Evolutionary conservation across 2,797 vertebrate species (phyloP), one percentile per base, ranked within the genome.

Genomic region (Borostomias antarcticus): DNA sequence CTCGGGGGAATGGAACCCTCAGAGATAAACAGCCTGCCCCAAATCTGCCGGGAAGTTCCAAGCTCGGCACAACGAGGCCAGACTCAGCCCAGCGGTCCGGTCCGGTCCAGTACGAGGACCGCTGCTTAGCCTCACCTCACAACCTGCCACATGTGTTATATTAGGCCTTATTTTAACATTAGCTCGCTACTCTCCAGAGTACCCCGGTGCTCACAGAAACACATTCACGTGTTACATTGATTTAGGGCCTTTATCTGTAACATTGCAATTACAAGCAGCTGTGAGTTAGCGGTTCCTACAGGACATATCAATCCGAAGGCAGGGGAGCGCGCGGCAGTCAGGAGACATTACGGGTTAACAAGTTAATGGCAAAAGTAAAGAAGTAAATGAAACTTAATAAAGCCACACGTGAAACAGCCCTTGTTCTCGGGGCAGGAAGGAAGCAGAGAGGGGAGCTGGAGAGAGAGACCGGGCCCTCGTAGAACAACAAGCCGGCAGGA

Each of bases 201-300:
- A 17, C 64, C 70, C 62, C 70, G 51, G 63, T 64, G 74, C 60
- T 75, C 66, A 64, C 69, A 76, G 67, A 70, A 73, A 72, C 62
- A 76, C 66, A 69, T 79, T 72, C 76, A 68, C 70, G 63, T n/a
- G 15, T 56, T 63, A 33, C 63, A 53, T 60, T 73, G 72, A 85
- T 76, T 80, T 71, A 68, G 59, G 71, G 66, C 2, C 48, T 80
- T 79, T 78, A 81, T 85, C 76, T 81, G 57, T 73, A 76, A 75
- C 74, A 62, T 64, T 75, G 75, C 61, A 68, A 73, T 76, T 78
- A 74, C 70, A 70, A 75, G 64, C 82, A 84, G 76, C 74, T 82
- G 83, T 78, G 70, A 32, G 63, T 53, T 67, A 58, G 71, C 67
- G 40, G 58, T 45, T 66, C 70, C 56, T 62, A 29, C 15, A 67